Evolutionary conservation across 2,888 invertebrate genomes (phyloP).

Genomic region (Pristionchus fissidentatus): DNA sequence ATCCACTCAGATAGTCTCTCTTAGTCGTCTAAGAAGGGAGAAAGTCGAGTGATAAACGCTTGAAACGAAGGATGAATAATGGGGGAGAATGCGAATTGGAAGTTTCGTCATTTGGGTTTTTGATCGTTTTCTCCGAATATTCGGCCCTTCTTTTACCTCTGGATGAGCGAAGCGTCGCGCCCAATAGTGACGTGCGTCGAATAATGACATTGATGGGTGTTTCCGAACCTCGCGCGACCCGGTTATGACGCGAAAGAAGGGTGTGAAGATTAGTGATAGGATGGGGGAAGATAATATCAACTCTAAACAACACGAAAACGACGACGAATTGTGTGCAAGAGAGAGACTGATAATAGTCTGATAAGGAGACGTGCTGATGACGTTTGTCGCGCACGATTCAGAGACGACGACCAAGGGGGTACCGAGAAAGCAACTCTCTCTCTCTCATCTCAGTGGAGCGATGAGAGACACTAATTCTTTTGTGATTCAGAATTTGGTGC

Average conservation of each 20-base stretch:
- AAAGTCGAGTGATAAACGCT: background rate
- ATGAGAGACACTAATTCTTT: background rate
- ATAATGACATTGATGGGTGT: constrained; percentile 3
- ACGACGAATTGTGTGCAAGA: constrained; percentile 16
- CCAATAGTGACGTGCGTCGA: no score
- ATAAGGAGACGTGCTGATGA: background rate
- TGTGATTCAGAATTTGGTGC: constrained; percentile 26
- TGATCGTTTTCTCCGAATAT: no score
- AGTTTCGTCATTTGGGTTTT: background rate
- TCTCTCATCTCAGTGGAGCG: no score
- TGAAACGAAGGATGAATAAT: constrained; percentile 9
- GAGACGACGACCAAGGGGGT: no score
- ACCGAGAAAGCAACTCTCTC: no score
- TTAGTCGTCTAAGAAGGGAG: background rate
- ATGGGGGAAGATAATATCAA: background rate
- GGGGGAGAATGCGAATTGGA: background rate
- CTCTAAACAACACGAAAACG: background rate
- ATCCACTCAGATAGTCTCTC: no score
- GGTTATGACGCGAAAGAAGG: background rate
- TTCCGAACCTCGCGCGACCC: background rate
- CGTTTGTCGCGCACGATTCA: background rate
- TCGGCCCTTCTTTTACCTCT: no score
- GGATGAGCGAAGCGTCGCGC: no score
- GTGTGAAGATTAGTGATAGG: background rate
- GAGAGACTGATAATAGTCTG: no score